These are phyloP conservation scores for Phaetusa simplex DNA, from an alignment of 2,113 vertebrate genomes.

Conservation along the genomic window DNA sequence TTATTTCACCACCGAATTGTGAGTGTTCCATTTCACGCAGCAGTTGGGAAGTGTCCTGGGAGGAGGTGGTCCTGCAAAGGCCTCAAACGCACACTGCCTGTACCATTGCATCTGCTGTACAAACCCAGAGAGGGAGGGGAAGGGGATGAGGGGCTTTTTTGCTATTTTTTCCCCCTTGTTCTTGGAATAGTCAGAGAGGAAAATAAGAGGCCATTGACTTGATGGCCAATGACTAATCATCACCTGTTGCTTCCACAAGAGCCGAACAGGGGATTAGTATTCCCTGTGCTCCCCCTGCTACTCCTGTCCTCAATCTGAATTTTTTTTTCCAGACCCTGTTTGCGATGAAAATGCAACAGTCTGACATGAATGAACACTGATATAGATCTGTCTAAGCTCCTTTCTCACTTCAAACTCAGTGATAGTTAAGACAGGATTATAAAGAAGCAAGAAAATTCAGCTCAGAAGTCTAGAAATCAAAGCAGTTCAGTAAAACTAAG, in stretches of 20 bases:
- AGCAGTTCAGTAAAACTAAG: conserved; percentile 33
- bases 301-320: background rate
- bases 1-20: background rate
- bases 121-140: background rate
- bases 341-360: conserved; percentile 25
- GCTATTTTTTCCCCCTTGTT: background rate
- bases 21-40: background rate
- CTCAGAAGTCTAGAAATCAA: conserved; percentile 50
- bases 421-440: conserved; percentile 58
- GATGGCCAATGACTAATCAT: background rate
- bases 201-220: background rate
- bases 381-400: conserved; percentile 47
- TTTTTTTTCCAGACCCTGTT: background rate
- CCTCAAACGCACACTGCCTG: background rate
- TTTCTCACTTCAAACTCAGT: conserved; percentile 48
- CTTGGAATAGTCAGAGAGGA: background rate
- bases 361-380: conserved; percentile 48
- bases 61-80: background rate
- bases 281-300: background rate
- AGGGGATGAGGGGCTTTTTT: background rate
- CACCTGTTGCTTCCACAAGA: background rate
- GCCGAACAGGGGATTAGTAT: background rate
- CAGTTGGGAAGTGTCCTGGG: background rate
- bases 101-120: background rate
- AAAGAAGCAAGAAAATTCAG: conserved; percentile 17